Conservation (phyloP, 2,888 invertebrate species). For the Disparrhopalites patrizii region DNA sequence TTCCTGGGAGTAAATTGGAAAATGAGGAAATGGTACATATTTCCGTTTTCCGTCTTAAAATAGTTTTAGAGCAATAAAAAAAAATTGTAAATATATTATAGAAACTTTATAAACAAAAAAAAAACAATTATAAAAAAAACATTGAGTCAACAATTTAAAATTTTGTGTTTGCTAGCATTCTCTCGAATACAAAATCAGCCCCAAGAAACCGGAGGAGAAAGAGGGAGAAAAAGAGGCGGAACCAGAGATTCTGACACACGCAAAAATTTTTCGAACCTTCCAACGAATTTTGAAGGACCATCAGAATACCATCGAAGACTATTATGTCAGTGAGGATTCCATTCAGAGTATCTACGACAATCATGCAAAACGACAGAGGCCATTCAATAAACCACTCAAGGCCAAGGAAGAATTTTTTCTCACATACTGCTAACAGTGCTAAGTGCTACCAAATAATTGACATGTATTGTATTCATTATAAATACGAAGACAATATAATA, state of each 20-base stretch:
- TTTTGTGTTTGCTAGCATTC: background rate
- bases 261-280: background rate
- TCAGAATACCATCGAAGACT: background rate
- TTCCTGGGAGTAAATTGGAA: background rate
- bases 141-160: background rate
- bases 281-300: background rate
- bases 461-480: too few species aligned
- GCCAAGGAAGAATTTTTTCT: slow-evolving; percentile 16
- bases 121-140: background rate
- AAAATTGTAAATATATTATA: background rate
- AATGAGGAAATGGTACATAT: background rate
- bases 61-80: background rate
- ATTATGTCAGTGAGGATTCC: slow-evolving; percentile 7
- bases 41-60: too few species aligned
- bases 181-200: background rate
- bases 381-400: background rate
- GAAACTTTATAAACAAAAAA: too few species aligned
- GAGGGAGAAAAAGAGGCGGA: too few species aligned
- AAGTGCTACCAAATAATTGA: too few species aligned
- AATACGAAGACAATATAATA: too few species aligned
- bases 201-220: too few species aligned
- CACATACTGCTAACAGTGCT: slow-evolving; percentile 9
- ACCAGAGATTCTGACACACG: too few species aligned
- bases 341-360: background rate
- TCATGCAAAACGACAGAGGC: slow-evolving; percentile 8